These are phyloP conservation scores for Melieria crassipennis DNA, from an alignment of 2,888 invertebrate genomes.

Conservation along the genomic window DNA sequence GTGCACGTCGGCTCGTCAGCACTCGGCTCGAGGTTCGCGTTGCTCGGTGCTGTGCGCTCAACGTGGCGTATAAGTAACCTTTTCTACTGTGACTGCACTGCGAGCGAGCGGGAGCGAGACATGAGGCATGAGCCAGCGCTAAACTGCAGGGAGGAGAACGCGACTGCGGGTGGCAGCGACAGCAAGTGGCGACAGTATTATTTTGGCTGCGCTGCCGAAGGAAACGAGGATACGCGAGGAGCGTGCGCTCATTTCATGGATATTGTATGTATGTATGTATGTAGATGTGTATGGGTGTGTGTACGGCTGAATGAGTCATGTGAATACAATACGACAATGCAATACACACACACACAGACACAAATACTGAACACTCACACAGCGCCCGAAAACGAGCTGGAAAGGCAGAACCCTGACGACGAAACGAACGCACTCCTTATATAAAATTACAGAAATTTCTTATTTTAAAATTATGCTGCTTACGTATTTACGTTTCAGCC, in stretches of 20 bases:
- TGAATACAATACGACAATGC: too few species aligned
- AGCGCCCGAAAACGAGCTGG: too few species aligned
- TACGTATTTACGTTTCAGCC: too few species aligned
- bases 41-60: too few species aligned
- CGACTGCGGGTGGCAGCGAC: slow-evolving; percentile 3
- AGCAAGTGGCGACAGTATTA: slow-evolving; percentile 42
- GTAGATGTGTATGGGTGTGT: slow-evolving; percentile 7
- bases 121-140: too few species aligned
- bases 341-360: neutral
- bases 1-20: too few species aligned
- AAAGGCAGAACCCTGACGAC: too few species aligned
- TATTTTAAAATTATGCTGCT: too few species aligned
- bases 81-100: slow-evolving; percentile 15
- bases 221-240: slow-evolving; percentile 23
- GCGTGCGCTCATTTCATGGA: neutral
- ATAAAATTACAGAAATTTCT: too few species aligned
- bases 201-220: slow-evolving; percentile 16
- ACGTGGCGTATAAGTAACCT: neutral
- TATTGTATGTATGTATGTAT: neutral
- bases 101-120: neutral
- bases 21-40: too few species aligned
- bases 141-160: neutral
- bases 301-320: slow-evolving; percentile 15
- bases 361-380: neutral
- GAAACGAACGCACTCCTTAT: too few species aligned